Conservation (phyloP, 2,797 vertebrate genomes). For the Lagodon rhomboides region DNA sequence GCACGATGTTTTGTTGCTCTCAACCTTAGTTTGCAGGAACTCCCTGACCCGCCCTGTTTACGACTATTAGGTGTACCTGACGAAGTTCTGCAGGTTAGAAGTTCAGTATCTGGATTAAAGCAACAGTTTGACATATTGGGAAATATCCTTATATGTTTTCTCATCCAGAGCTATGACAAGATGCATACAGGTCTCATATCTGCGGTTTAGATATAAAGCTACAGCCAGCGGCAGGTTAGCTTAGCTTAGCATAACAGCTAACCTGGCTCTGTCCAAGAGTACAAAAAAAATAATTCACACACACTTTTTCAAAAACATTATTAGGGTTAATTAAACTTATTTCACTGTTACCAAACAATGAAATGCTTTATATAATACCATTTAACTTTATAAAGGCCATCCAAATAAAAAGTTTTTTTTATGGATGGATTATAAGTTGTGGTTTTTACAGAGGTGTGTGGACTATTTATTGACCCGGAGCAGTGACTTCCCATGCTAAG, state of each 20-base stretch:
- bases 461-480: too few relatives aligned
- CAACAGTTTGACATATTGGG: background rate
- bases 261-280: background rate
- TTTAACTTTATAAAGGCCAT: too few relatives aligned
- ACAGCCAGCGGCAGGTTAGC: background rate
- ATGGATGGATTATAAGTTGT: background rate
- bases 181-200: background rate
- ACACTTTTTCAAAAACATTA: too few relatives aligned
- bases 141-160: background rate
- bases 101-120: background rate
- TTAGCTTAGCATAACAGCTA: constrained; percentile 1
- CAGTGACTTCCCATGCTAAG: background rate
- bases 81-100: background rate
- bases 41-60: constrained; percentile 5
- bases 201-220: background rate
- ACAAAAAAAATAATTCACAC: too few relatives aligned
- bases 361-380: too few relatives aligned
- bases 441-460: background rate
- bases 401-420: too few relatives aligned
- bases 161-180: background rate
- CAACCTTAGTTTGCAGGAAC: background rate
- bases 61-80: background rate
- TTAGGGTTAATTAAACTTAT: too few relatives aligned
- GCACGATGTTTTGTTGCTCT: constrained; percentile 30
- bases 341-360: too few relatives aligned